These are phyloP conservation scores for Pristionchus pacificus DNA, from an alignment of 1,140 invertebrate species.

Conservation along the genomic window DNA sequence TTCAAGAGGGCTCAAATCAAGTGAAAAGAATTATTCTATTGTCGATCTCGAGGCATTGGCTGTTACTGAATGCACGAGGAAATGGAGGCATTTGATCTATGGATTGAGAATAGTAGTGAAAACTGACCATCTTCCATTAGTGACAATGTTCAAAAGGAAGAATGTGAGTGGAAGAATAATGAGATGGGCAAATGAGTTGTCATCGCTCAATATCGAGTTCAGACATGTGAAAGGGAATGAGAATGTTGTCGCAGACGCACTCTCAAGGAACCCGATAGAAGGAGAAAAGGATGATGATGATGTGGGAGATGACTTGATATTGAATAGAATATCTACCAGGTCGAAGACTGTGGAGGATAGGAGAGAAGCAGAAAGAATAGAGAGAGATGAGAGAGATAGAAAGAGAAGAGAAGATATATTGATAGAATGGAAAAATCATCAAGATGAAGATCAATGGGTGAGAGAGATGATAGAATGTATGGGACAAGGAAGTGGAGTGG, in stretches of 20 bases:
- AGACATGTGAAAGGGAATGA: neutral
- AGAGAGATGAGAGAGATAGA: no score
- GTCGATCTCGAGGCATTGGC: neutral
- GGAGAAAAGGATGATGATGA: neutral
- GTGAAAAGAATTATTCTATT: neutral
- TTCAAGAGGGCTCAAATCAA: conserved; percentile 15
- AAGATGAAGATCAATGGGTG: neutral
- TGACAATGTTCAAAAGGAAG: neutral
- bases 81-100: neutral
- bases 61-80: neutral
- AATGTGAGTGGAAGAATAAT: neutral
- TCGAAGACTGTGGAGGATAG: neutral
- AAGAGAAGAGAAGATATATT: no score
- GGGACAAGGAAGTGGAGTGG: neutral
- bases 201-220: neutral
- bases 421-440: neutral
- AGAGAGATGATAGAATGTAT: neutral
- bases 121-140: neutral
- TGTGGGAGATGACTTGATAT: neutral
- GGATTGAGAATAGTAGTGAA: neutral
- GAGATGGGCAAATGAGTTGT: neutral
- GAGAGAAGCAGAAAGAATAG: no score
- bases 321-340: neutral
- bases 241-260: neutral
- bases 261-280: neutral